Percentiles rank a stretch among this genome's conserved stretches.
Conservation (phyloP, 2,888 invertebrate genomes). For the Lissonota sp. region DNA sequence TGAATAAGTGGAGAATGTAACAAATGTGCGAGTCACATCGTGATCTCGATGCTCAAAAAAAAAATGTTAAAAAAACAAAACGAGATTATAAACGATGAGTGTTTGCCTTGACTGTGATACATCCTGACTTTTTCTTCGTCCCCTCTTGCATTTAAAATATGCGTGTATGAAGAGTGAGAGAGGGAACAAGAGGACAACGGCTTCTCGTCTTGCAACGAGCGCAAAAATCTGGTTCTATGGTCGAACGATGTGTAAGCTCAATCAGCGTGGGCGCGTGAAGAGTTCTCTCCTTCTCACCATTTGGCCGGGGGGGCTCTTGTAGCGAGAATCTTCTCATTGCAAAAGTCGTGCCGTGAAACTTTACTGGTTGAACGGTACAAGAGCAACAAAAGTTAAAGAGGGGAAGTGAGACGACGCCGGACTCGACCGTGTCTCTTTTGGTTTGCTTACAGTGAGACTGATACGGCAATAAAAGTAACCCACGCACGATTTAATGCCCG, state of each 20-base stretch:
- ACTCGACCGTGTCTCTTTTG: no score
- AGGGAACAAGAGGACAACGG: background rate
- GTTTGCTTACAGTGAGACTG: background rate
- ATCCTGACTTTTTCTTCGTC: conserved; percentile 51
- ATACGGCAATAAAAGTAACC: conserved; percentile 21
- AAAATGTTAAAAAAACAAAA: conserved; percentile 15
- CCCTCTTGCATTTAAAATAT: conserved; percentile 16
- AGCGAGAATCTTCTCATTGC: conserved; percentile 11
- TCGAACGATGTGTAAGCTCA: conserved; percentile 74
- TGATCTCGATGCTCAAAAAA: conserved; percentile 71
- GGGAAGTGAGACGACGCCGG: no score
- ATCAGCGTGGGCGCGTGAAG: conserved; percentile 77
- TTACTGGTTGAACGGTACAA: background rate
- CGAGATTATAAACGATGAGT: conserved; percentile 25
- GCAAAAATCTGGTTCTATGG: conserved; percentile 36
- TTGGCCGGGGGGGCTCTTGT: conserved; percentile 11
- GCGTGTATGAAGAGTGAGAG: conserved; percentile 41
- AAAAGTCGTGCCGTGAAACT: conserved; percentile 16
- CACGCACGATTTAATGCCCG: conserved; percentile 12
- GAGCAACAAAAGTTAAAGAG: background rate
- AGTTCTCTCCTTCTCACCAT: conserved; percentile 34
- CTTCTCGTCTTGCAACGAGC: conserved; percentile 59
- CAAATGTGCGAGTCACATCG: conserved; percentile 45
- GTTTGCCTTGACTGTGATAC: conserved; percentile 2
- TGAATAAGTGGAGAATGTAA: conserved; percentile 22